Percentiles rank a stretch among this genome's conserved stretches.
These are phyloP conservation scores for Notolabrus celidotus DNA, from an alignment of 2,797 vertebrate genomes.

Conservation along the genomic window DNA sequence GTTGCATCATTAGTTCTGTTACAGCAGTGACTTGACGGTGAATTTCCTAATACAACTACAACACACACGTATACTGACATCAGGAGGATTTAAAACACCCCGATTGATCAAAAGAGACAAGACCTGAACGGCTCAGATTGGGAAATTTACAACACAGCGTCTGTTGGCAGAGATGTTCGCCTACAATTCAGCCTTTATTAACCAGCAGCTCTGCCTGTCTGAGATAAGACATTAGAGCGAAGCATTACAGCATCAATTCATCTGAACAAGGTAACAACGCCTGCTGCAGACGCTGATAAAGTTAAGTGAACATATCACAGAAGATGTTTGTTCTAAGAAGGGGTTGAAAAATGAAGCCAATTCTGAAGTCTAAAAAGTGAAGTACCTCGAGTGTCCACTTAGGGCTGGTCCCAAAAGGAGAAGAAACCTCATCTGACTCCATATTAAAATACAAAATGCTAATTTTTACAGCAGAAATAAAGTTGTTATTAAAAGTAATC, in stretches of 20 bases:
- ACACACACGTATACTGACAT: neutral
- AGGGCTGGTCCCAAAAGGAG: too few relatives aligned
- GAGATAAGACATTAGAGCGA: conserved; percentile 48
- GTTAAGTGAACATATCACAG: neutral
- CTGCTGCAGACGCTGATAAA: conserved; percentile 34
- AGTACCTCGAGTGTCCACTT: too few relatives aligned
- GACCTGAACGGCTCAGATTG: conserved; percentile 30
- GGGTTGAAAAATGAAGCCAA: neutral
- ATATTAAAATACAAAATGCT: too few relatives aligned
- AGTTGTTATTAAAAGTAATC: too few relatives aligned
- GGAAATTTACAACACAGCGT: conserved; percentile 44
- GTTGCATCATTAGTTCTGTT: conserved; percentile 12
- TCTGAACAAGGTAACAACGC: conserved; percentile 16
- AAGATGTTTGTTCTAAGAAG: neutral
- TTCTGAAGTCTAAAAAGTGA: too few relatives aligned
- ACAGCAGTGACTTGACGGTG: neutral
- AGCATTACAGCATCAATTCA: neutral
- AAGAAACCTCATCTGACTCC: too few relatives aligned
- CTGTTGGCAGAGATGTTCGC: conserved; percentile 27
- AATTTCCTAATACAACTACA: conserved; percentile 14
- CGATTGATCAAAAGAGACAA: conserved; percentile 27
- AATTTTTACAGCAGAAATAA: too few relatives aligned
- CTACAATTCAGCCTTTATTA: conserved; percentile 20
- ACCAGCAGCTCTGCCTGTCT: conserved; percentile 36
- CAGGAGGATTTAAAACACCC: conserved; percentile 22